Evolutionary conservation across 2,113 vertebrate genomes (phyloP).

Genomic region (Sylvilagus bachmani): DNA sequence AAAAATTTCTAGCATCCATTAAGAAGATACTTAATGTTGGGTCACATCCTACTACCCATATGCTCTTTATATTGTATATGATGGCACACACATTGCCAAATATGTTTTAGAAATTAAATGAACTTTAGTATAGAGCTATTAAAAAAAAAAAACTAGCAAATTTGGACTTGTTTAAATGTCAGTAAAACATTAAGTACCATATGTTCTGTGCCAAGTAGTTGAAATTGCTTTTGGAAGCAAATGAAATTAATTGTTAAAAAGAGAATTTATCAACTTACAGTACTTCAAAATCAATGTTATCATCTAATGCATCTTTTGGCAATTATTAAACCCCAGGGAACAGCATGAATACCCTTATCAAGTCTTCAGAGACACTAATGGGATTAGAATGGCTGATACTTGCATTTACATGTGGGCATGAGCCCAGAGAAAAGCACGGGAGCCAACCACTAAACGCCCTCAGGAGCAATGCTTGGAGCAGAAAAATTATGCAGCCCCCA

Average conservation of each 20-base stretch:
- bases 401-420: conserved; percentile 48
- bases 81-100: conserved; percentile 27
- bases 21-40: neutral
- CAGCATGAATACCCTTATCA: conserved; percentile 75
- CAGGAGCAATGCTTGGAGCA: neutral
- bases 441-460: conserved; percentile 1
- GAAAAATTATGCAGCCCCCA: neutral
- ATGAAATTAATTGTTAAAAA: conserved; percentile 74
- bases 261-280: conserved; percentile 54
- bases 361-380: conserved; percentile 81
- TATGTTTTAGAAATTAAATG: conserved; percentile 61
- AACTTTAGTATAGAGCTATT: conserved; percentile 74
- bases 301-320: conserved; percentile 80
- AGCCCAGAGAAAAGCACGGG: conserved; percentile 35
- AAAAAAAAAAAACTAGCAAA: conserved; percentile 56
- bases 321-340: conserved; percentile 77
- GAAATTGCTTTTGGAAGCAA: conserved; percentile 66
- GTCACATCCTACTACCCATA: neutral
- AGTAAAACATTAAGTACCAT: conserved; percentile 77
- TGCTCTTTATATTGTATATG: neutral
- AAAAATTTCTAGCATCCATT: neutral
- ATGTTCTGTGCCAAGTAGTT: conserved; percentile 53
- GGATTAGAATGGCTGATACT: neutral
- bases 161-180: conserved; percentile 53
- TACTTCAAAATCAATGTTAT: conserved; percentile 62